phyloP scores from a whole-genome alignment of 2,888 invertebrate species.

The Bellardia bayeri region DNA sequence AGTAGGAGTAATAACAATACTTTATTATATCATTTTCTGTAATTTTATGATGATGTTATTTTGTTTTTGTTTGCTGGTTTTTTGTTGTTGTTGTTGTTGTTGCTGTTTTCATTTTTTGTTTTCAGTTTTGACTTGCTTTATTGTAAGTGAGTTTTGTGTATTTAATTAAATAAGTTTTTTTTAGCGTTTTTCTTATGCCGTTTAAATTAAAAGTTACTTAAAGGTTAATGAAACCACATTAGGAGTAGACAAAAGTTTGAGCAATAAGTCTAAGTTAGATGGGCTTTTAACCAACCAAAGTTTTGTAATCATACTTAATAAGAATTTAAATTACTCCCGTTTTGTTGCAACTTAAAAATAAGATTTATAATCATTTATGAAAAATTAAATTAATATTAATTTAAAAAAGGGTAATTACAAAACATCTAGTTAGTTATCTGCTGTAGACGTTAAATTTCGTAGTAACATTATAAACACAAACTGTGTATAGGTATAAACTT shows the following conservation, averaged over 20 bases:
- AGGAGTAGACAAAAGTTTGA: slow-evolving; percentile 63
- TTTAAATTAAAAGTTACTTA: slow-evolving; percentile 73
- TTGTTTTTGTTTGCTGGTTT: slow-evolving; percentile 52
- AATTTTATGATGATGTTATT: slow-evolving; percentile 69
- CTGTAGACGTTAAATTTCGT: no score
- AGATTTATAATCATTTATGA: slow-evolving; percentile 36
- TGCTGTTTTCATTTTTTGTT: slow-evolving; percentile 25
- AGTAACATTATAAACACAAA: no score
- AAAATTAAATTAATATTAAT: slow-evolving; percentile 30
- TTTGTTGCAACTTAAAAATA: slow-evolving; percentile 1
- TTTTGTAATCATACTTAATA: slow-evolving; percentile 66
- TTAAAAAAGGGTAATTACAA: not conserved
- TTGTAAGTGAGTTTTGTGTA: slow-evolving; percentile 60
- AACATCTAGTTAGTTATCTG: not conserved
- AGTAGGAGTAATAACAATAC: slow-evolving; percentile 59
- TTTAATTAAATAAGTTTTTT: slow-evolving; percentile 71
- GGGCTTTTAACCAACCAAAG: slow-evolving; percentile 67
- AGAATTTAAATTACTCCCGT: slow-evolving; percentile 51
- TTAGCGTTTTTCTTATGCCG: slow-evolving; percentile 58
- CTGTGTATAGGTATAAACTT: no score
- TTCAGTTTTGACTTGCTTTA: slow-evolving; percentile 50
- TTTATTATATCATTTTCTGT: slow-evolving; percentile 69
- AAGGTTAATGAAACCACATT: slow-evolving; percentile 72
- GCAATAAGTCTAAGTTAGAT: slow-evolving; percentile 49
- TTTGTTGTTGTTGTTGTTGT: slow-evolving; percentile 52